These are phyloP conservation scores for Meloidogyne hapla DNA, from an alignment of 1,140 invertebrate genomes.

Conservation along the genomic window DNA sequence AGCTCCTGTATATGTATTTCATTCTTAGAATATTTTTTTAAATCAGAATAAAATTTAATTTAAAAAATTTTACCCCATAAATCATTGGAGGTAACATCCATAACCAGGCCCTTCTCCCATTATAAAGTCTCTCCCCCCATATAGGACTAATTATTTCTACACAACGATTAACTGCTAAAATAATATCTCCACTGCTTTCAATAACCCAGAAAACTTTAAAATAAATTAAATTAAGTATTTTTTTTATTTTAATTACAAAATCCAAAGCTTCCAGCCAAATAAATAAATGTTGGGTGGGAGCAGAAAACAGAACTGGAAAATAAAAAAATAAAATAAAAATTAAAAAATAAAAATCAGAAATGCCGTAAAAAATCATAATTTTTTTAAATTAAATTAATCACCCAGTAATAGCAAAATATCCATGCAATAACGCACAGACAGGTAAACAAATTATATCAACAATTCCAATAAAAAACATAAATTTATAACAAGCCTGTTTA, in stretches of 20 bases:
- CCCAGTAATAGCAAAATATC: conserved; percentile 30
- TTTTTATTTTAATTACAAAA: conserved; percentile 12
- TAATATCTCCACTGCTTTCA: conserved; percentile 19
- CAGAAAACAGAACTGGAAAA: conserved; percentile 20
- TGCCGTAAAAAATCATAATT: too few relatives aligned
- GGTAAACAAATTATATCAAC: conserved; percentile 24
- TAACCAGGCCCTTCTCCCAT: conserved; percentile 8
- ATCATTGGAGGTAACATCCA: conserved; percentile 16
- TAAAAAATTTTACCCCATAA: conserved; percentile 2
- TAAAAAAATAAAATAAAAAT: background rate
- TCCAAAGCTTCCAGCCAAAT: conserved; percentile 19
- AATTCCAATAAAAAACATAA: conserved; percentile 32
- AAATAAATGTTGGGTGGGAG: conserved; percentile 24
- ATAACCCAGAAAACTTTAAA: conserved; percentile 27
- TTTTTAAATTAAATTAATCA: background rate
- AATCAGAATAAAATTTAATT: too few relatives aligned
- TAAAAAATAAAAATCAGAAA: background rate
- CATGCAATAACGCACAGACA: conserved; percentile 15
- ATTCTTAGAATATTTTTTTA: too few relatives aligned
- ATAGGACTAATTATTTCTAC: conserved; percentile 23
- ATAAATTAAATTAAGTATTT: background rate
- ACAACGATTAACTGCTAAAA: conserved; percentile 28
- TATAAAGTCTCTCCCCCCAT: conserved; percentile 21
- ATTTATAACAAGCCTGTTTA: conserved; percentile 29
- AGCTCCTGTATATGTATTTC: too few relatives aligned